Percentiles rank a stretch among this genome's conserved stretches.
Conservation (phyloP, 2,888 invertebrate species). For the Ecdyonurus torrentis region DNA sequence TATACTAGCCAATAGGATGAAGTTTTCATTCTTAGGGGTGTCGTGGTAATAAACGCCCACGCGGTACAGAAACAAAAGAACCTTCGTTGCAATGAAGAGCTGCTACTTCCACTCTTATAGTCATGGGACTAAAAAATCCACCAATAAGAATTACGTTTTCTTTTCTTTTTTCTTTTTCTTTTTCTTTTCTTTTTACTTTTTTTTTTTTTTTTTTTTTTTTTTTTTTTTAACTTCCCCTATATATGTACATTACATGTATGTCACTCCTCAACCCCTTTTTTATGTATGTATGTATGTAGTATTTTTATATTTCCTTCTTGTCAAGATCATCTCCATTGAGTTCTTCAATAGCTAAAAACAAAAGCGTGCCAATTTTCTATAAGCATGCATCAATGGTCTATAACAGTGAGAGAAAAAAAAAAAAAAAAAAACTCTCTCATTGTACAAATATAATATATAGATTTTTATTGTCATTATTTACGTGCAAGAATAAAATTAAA, state of each 20-base stretch:
- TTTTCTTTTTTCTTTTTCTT: not conserved
- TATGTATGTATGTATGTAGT: too few relatives aligned
- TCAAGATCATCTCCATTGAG: not conserved
- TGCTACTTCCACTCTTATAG: not conserved
- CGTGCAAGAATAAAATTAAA: not conserved
- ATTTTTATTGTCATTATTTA: not conserved
- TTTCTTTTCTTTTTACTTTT: too few relatives aligned
- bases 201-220: too few relatives aligned
- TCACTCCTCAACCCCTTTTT: not conserved
- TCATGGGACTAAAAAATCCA: not conserved
- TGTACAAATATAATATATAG: too few relatives aligned
- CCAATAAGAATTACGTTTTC: not conserved
- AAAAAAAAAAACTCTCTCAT: too few relatives aligned
- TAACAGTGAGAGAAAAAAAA: not conserved
- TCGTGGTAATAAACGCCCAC: not conserved
- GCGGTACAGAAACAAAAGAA: not conserved
- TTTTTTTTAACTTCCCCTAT: not conserved
- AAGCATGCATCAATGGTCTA: not conserved
- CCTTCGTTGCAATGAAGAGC: not conserved
- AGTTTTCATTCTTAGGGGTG: not conserved
- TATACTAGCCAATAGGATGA: not conserved
- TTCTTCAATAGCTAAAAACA: not conserved
- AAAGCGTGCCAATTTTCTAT: not conserved
- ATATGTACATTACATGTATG: not conserved
- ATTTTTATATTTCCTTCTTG: not conserved